Evolutionary conservation across 2,888 invertebrate genomes (phyloP), one percentile per base, ranked within the genome.

Genomic region (Lymantria dispar): DNA sequence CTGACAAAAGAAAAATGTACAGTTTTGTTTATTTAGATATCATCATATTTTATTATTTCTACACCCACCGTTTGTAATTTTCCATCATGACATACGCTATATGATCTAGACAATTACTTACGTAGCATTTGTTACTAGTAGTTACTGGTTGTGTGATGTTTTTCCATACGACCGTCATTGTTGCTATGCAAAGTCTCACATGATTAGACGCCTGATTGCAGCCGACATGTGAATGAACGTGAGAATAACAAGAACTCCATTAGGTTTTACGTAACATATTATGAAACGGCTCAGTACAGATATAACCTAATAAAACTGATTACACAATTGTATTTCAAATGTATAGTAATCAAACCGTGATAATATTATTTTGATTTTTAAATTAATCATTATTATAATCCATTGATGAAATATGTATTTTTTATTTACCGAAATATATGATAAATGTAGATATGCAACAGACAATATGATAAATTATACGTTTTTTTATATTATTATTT

Each of bases 1-100:
- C 2, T 3, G 5, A 22, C 2, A 22, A 22, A 22, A 22, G 22
- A 22, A 22, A 22, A 22, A 22, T 3, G 5, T n/a, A n/a, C n/a
- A n/a, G n/a, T n/a, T n/a, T n/a, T n/a, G n/a, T n/a, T n/a, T n/a
- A 22, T 22, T 22, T 3, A 22, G 22, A 22, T 22, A 22, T 22
- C 2, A 22, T 22, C 22, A 22, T 22, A 22, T 22, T 22, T 22
- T 22, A n/a, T 38, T 38, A 12, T 38, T 3, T 11, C 1, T 40
- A 14, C 14, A 40, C 15, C 13, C 1, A 33, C 33, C 22, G 54
- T 48, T 50, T 56, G 70, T 70, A 68, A 53, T 68, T 68, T 70
- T 68, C 68, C 70, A 61, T 56, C 56, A 65, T 60, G 54, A 59
- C 48, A 11, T 37, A n/a, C 38, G 12, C 51, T 46, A 33, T 58